phyloP scores from a whole-genome alignment of 2,113 vertebrate species.

The Brachyhypopomus occidentalis region DNA sequence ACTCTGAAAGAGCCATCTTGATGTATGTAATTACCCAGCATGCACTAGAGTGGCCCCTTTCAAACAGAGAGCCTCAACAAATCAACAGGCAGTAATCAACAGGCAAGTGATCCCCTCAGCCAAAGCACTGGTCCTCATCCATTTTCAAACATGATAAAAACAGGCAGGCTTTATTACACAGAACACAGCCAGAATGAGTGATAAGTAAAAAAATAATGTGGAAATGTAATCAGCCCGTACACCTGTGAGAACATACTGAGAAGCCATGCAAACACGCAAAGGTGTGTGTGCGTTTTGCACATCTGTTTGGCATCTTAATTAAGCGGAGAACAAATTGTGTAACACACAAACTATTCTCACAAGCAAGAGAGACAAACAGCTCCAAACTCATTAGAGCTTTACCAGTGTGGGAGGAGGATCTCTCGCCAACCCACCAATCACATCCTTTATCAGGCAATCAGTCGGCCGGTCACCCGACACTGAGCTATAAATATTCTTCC shows the following conservation, averaged over 20 bases:
- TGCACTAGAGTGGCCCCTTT: conserved; percentile 19
- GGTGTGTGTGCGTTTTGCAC: not conserved
- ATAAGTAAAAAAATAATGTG: conserved; percentile 17
- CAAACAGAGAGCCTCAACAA: conserved; percentile 17
- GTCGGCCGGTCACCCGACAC: not conserved
- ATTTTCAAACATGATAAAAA: not conserved
- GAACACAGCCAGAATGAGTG: conserved; percentile 1
- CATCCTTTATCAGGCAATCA: conserved; percentile 41
- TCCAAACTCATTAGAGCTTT: conserved; percentile 20
- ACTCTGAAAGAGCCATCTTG: not conserved
- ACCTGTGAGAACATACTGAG: conserved; percentile 9
- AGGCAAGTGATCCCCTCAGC: conserved; percentile 4
- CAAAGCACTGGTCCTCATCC: not conserved
- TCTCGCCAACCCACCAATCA: not conserved
- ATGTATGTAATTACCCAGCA: conserved; percentile 39
- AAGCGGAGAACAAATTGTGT: conserved; percentile 4
- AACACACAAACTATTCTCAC: not conserved
- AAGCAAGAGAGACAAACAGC: not conserved
- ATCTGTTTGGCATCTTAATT: conserved; percentile 42
- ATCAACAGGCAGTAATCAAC: conserved; percentile 31
- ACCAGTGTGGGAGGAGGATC: conserved; percentile 10
- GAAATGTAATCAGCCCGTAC: conserved; percentile 10
- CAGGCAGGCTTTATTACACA: not conserved
- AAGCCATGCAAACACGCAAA: conserved; percentile 16
- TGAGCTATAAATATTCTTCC: conserved; percentile 23